A percentile compares a stretch with the other conserved stretches of the same genome.
Evolutionary conservation across 2,113 vertebrate species (phyloP).

Genomic region (Crotophaga sulcirostris): DNA sequence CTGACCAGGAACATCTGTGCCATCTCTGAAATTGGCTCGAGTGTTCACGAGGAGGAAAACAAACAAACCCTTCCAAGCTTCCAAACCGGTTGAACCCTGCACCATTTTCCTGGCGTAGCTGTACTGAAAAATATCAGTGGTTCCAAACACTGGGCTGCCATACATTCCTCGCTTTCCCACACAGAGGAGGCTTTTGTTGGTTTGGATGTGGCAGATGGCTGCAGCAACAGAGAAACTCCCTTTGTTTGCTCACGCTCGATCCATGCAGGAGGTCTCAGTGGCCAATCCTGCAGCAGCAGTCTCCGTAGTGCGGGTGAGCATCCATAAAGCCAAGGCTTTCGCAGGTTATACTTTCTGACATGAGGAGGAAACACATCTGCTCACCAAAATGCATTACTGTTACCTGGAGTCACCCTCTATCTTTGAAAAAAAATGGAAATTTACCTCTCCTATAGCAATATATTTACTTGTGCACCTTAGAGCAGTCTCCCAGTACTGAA

Average conservation of each 20-base stretch:
- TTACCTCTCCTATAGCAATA: accelerated
- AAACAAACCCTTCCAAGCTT: background rate
- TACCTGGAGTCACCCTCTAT: background rate
- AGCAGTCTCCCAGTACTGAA: too few species aligned
- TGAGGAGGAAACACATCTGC: background rate
- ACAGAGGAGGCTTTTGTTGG: background rate
- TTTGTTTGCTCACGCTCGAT: background rate
- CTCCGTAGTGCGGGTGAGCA: background rate
- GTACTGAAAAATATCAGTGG: background rate
- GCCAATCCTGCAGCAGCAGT: accelerated
- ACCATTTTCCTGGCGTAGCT: background rate
- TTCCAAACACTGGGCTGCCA: too few species aligned
- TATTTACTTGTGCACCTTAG: accelerated
- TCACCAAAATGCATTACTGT: background rate
- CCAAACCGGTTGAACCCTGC: background rate
- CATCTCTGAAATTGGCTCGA: background rate
- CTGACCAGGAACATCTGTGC: accelerated
- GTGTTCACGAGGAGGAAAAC: background rate
- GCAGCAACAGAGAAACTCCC: background rate
- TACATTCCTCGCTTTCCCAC: background rate
- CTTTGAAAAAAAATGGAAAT: background rate
- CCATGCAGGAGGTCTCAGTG: accelerated
- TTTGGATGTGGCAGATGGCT: background rate
- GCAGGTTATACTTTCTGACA: background rate
- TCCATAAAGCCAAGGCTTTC: background rate